Conservation (phyloP, 2,888 invertebrate genomes). For the Drosophila pullipes region DNA sequence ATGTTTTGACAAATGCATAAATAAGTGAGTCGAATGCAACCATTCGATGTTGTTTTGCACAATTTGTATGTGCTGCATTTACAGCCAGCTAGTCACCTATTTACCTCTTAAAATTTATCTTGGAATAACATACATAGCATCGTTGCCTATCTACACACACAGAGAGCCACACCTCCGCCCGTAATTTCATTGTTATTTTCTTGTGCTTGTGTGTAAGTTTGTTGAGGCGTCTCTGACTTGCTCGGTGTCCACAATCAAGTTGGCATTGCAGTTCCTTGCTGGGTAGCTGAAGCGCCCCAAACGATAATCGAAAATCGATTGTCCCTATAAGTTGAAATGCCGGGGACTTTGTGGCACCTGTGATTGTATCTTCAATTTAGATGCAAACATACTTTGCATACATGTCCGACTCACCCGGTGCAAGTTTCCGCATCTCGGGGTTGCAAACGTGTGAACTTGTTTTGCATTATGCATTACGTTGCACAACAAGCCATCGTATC, state of each 20-base stretch:
- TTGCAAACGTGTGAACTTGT: conserved; percentile 45
- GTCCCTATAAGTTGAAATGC: conserved; percentile 51
- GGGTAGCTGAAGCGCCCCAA: conserved; percentile 8
- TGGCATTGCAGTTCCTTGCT: conserved; percentile 46
- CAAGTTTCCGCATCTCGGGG: conserved; percentile 34
- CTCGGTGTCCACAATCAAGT: conserved; percentile 35
- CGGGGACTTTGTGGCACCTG: conserved; percentile 27
- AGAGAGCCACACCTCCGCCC: too few relatives aligned
- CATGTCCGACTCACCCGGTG: conserved; percentile 46
- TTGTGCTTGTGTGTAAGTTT: conserved; percentile 24
- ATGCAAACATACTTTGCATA: conserved; percentile 53
- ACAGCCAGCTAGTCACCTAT: background rate
- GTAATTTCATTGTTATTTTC: conserved; percentile 35
- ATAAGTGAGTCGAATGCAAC: conserved; percentile 48
- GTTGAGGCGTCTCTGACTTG: conserved; percentile 19
- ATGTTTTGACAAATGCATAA: conserved; percentile 39
- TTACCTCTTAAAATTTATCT: conserved; percentile 34
- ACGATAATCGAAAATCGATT: conserved; percentile 72
- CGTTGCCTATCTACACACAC: background rate
- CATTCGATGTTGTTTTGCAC: conserved; percentile 24
- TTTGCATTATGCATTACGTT: conserved; percentile 40
- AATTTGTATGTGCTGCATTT: conserved; percentile 20
- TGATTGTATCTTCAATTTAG: conserved; percentile 35
- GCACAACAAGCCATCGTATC: background rate
- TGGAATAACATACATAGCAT: conserved; percentile 28